Evolutionary conservation across 2,113 vertebrate genomes (phyloP).

Genomic region (Trogon melanurus): DNA sequence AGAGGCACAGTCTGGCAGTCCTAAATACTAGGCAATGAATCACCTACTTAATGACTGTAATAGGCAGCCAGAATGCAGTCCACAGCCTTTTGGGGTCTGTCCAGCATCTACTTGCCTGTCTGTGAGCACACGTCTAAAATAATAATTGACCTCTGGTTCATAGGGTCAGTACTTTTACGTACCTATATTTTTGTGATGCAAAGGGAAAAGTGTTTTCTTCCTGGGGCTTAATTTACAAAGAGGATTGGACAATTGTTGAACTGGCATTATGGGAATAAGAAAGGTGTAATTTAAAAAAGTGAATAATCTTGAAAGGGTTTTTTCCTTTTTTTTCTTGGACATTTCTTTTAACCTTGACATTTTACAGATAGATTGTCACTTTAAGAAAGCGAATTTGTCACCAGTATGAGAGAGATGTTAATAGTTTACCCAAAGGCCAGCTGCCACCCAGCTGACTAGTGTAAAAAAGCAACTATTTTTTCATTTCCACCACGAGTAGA

Average conservation of each 20-base stretch:
- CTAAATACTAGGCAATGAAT: constrained; percentile 56
- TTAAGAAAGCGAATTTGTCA: neutral
- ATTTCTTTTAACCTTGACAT: neutral
- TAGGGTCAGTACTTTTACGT: neutral
- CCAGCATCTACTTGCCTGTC: constrained; percentile 13
- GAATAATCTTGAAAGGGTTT: neutral
- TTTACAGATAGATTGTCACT: neutral
- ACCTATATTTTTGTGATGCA: constrained; percentile 32
- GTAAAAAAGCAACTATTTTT: neutral
- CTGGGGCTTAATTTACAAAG: constrained; percentile 36
- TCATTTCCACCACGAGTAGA: neutral
- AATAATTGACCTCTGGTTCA: constrained; percentile 54
- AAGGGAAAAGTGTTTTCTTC: neutral
- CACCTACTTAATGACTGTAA: constrained; percentile 55
- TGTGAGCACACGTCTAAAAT: constrained; percentile 9
- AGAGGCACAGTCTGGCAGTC: constrained; percentile 21
- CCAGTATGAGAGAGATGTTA: neutral
- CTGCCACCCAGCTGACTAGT: neutral
- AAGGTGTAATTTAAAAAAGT: neutral
- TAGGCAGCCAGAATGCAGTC: constrained; percentile 51
- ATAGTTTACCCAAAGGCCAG: neutral
- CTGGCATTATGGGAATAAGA: neutral
- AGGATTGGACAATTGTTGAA: neutral
- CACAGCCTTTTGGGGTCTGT: constrained; percentile 49
- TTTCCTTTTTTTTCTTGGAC: neutral